Conservation (phyloP, 2,888 invertebrate genomes). For the Galeruca laticollis region DNA sequence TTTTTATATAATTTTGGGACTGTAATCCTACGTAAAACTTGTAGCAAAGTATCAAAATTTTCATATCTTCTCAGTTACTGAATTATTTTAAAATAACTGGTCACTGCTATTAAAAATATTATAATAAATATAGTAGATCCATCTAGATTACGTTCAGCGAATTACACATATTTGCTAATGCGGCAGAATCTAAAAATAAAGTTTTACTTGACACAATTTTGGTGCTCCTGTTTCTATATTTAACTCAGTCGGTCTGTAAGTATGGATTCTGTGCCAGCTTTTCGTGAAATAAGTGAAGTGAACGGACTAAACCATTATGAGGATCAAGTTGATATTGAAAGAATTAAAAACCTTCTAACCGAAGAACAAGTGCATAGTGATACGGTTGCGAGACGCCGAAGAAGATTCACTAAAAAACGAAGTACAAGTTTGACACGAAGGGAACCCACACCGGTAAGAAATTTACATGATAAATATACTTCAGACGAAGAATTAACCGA, state of each 20-base stretch:
- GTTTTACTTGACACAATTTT: slow-evolving; percentile 23
- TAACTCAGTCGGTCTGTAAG: slow-evolving; percentile 60
- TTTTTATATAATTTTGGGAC: too few species aligned
- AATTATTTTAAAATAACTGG: too few species aligned
- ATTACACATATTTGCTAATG: slow-evolving; percentile 19
- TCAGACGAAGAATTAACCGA: slow-evolving; percentile 63
- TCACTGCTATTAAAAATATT: background rate
- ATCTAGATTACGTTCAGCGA: background rate
- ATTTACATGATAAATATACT: slow-evolving; percentile 55
- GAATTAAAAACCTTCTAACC: slow-evolving; percentile 62
- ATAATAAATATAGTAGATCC: background rate
- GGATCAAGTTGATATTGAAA: slow-evolving; percentile 49
- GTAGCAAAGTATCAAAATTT: too few species aligned
- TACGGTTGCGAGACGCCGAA: slow-evolving; percentile 71
- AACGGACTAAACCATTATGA: slow-evolving; percentile 31
- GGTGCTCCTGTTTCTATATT: slow-evolving; percentile 54
- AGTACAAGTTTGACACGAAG: slow-evolving; percentile 69
- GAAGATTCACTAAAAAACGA: slow-evolving; percentile 73
- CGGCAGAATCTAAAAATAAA: slow-evolving; percentile 44
- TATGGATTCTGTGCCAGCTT: slow-evolving; percentile 62
- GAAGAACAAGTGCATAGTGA: slow-evolving; percentile 69
- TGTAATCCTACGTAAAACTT: too few species aligned
- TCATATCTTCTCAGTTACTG: too few species aligned
- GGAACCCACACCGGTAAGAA: slow-evolving; percentile 75
- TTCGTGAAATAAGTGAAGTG: slow-evolving; percentile 45